phyloP scores from a whole-genome alignment of 1,140 invertebrate genomes.

The Bilobella aurantiaca region DNA sequence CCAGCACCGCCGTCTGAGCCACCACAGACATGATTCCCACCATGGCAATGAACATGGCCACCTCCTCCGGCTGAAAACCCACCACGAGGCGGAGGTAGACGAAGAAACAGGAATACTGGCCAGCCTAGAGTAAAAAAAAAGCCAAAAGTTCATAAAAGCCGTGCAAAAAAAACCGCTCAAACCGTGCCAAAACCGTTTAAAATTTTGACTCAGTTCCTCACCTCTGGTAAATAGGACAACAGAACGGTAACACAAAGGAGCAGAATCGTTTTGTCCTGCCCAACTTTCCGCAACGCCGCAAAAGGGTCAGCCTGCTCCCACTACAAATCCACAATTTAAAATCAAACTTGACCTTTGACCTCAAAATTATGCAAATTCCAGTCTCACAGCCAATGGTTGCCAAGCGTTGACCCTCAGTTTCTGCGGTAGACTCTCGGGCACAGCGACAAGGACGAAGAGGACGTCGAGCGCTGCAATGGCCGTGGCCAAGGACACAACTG shows the following conservation, averaged over 20 bases:
- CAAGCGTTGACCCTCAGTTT: conserved; percentile 68
- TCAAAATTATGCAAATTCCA: background rate
- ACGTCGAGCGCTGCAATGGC: conserved; percentile 61
- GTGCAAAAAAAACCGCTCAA: no score
- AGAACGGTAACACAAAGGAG: conserved; percentile 96
- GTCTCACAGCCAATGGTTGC: conserved; percentile 69
- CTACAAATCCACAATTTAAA: conserved; percentile 42
- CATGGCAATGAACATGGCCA: conserved; percentile 88
- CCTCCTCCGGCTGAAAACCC: conserved; percentile 87
- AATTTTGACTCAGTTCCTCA: conserved; percentile 12
- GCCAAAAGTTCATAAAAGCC: no score
- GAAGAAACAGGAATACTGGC: conserved; percentile 99
- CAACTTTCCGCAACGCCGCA: conserved; percentile 80
- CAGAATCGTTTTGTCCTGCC: conserved; percentile 89
- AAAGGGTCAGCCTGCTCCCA: conserved; percentile 94
- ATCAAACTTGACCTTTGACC: conserved; percentile 37
- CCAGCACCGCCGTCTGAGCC: conserved; percentile 59
- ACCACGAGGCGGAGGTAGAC: conserved; percentile 97
- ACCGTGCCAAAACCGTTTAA: background rate
- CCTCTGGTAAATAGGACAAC: conserved; percentile 93
- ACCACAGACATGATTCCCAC: conserved; percentile 61
- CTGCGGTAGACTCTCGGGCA: conserved; percentile 94
- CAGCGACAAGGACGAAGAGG: conserved; percentile 93
- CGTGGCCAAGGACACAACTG: conserved; percentile 92
- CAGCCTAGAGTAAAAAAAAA: conserved; percentile 49